phyloP scores from a whole-genome alignment of 2,797 vertebrate species.

The Cichlasoma orientale region DNA sequence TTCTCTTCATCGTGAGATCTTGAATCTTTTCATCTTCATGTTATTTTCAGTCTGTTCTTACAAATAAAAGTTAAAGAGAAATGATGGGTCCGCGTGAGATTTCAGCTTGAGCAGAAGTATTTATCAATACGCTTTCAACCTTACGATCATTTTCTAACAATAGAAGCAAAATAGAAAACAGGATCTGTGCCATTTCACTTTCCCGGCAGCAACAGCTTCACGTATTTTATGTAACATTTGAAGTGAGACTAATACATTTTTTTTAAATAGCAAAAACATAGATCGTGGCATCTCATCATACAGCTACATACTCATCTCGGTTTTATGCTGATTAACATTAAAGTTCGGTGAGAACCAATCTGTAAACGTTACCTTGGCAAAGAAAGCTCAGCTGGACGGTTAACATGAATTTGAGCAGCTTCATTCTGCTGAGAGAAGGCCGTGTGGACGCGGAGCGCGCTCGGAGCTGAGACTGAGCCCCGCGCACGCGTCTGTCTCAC shows the following conservation, averaged over 20 bases:
- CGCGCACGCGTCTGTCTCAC: accelerated
- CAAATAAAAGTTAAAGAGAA: background rate
- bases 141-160: background rate
- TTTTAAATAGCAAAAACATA: background rate
- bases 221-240: background rate
- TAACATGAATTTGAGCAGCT: constrained; percentile 33
- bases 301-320: too few species aligned
- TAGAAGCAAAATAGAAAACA: background rate
- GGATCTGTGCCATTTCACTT: background rate
- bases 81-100: too few species aligned
- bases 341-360: background rate
- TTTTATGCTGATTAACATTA: background rate
- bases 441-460: background rate
- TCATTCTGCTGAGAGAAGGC: constrained; percentile 41
- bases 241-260: background rate
- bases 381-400: constrained; percentile 36
- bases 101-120: background rate
- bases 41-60: background rate
- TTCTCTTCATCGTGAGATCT: accelerated
- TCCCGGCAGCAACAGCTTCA: background rate
- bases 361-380: constrained; percentile 57
- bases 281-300: background rate
- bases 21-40: accelerated
- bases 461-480: background rate
- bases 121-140: background rate